Evolutionary conservation across 2,797 vertebrate genomes (phyloP), one percentile per base, ranked within the genome.

Genomic region (Decapterus maruadsi): DNA sequence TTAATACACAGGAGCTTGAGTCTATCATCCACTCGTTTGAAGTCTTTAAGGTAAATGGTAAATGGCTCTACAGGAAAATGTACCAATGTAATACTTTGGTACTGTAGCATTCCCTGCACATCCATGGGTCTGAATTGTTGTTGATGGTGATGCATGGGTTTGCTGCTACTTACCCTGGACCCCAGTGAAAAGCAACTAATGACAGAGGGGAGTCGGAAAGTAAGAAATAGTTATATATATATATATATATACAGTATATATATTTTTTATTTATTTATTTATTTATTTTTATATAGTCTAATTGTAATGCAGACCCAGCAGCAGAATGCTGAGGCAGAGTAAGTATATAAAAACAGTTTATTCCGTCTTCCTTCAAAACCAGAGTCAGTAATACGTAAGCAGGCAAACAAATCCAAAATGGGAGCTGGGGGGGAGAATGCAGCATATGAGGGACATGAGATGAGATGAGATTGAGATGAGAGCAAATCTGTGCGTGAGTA

Each of bases 401-500:
- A 68, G 13, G n/a, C 42, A 60, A 62, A 77, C 8, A 40, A 51
- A 67, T 40, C 61, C 8, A 55, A 60, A 50, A 46, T n/a, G 42
- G n/a, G 12, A 72, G 40, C 34, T 50, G 55, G 14, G 38, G 46
- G 16, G 29, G 57, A n/a, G 36, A 12, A 40, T 22, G n/a, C n/a
- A 40, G 48, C 19, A 29, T 51, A 14, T 57, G 31, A 64, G 17
- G 36, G 34, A 31, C 56, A 26, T n/a, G 17, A 61, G 4, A 43
- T 43, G 61, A n/a, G n/a, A n/a, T n/a, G n/a, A n/a, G n/a, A 36
- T 70, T 61, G 42, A 8, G 22, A 54, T 40, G 55, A 59, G 31
- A 65, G 31, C 17, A 20, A 61, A 43, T 45, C 42, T 22, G 17
- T 59, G 54, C 11, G 45, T 26, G 7, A 43, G 38, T 40, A 42